These are phyloP conservation scores for Chascanopsetta lugubris DNA, from an alignment of 2,113 vertebrate species.

Conservation along the genomic window DNA sequence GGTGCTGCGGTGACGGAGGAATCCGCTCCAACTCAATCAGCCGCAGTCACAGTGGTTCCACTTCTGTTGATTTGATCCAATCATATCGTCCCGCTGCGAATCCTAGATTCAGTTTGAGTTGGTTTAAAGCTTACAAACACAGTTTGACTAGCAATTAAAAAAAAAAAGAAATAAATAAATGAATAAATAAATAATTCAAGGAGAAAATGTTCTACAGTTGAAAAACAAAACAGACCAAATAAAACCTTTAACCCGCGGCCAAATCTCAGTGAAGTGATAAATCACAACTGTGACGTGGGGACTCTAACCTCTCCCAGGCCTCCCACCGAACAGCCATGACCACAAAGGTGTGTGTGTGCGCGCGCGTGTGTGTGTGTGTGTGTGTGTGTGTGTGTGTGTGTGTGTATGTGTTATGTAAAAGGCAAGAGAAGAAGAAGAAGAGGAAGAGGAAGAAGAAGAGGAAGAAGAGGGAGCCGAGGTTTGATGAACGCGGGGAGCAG, in stretches of 20 bases:
- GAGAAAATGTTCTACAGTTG: background rate
- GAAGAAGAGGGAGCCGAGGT: slow-evolving; percentile 6
- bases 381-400: slow-evolving; percentile 6
- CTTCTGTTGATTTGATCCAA: background rate
- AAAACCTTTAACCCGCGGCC: background rate
- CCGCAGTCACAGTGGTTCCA: background rate
- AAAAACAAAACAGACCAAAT: slow-evolving; percentile 2
- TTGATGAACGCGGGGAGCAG: slow-evolving; percentile 1
- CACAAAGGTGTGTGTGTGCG: slow-evolving; percentile 15
- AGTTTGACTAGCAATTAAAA: too few species aligned
- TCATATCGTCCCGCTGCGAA: too few species aligned
- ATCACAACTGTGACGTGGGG: slow-evolving; percentile 17
- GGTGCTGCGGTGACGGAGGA: background rate
- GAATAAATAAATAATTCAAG: slow-evolving; percentile 20
- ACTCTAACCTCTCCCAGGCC: slow-evolving; percentile 51
- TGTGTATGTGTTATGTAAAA: slow-evolving; percentile 27
- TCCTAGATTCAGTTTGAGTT: too few species aligned
- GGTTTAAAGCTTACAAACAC: too few species aligned
- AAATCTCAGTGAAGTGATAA: slow-evolving; percentile 1
- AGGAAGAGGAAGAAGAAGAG: background rate
- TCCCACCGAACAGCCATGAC: slow-evolving; percentile 5
- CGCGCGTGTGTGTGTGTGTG: background rate
- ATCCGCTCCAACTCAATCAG: background rate
- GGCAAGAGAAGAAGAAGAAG: slow-evolving; percentile 20
- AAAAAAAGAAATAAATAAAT: too few species aligned